Evolutionary conservation across 2,888 invertebrate species (phyloP).

Genomic region (Argyresthia albistria): DNA sequence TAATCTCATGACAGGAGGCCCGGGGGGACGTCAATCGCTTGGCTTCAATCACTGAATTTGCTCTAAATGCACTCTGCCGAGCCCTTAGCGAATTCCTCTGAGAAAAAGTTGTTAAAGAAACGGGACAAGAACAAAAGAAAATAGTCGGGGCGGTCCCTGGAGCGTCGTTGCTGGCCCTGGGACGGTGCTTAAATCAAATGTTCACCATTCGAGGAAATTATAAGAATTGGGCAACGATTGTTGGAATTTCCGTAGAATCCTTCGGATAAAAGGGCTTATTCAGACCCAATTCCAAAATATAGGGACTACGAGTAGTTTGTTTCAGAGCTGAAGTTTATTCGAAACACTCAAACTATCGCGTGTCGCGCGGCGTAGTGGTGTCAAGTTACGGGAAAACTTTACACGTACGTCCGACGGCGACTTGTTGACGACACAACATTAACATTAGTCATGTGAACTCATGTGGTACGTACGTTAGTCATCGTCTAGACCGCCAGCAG

Average conservation of each 20-base stretch:
- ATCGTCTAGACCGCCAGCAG: too few relatives aligned
- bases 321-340: too few relatives aligned
- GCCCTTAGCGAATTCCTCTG: slow-evolving; percentile 51
- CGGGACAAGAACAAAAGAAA: slow-evolving; percentile 62
- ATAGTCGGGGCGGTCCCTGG: slow-evolving; percentile 63
- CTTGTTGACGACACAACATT: too few relatives aligned
- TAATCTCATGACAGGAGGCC: slow-evolving; percentile 12
- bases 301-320: too few relatives aligned
- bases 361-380: too few relatives aligned
- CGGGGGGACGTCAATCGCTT: slow-evolving; percentile 45
- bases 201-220: slow-evolving; percentile 67
- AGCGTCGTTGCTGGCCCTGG: slow-evolving; percentile 57
- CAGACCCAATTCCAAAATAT: too few relatives aligned
- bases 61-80: slow-evolving; percentile 42
- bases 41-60: slow-evolving; percentile 52
- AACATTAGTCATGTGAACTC: too few relatives aligned
- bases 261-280: slow-evolving; percentile 47
- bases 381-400: too few relatives aligned
- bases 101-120: slow-evolving; percentile 59
- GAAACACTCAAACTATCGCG: too few relatives aligned
- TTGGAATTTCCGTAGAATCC: slow-evolving; percentile 35
- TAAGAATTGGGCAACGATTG: slow-evolving; percentile 59
- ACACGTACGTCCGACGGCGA: too few relatives aligned
- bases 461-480: too few relatives aligned
- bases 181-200: slow-evolving; percentile 70